phyloP scores from a whole-genome alignment of 2,888 invertebrate species.

The Lithophane socia region DNA sequence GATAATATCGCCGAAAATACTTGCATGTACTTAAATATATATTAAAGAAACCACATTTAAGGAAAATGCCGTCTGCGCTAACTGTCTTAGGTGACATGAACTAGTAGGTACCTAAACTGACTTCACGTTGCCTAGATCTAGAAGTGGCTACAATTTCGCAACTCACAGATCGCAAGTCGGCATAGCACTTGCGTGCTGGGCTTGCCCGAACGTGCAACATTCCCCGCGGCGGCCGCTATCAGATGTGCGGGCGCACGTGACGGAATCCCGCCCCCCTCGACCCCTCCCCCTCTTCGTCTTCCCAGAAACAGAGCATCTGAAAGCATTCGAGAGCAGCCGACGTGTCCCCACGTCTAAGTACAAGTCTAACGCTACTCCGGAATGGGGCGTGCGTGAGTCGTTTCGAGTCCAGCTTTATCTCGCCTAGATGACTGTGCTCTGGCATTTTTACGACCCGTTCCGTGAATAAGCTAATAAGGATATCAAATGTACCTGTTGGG shows the following conservation, averaged over 20 bases:
- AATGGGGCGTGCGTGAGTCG: constrained; percentile 77
- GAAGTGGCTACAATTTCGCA: constrained; percentile 59
- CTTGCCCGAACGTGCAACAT: constrained; percentile 73
- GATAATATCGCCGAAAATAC: constrained; percentile 7
- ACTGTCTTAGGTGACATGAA: constrained; percentile 39
- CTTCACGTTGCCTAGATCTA: constrained; percentile 49
- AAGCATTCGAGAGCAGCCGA: constrained; percentile 69
- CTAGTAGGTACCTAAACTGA: constrained; percentile 35
- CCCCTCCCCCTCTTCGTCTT: constrained; percentile 61
- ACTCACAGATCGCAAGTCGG: constrained; percentile 63
- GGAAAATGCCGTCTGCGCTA: constrained; percentile 8
- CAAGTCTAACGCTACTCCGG: constrained; percentile 70
- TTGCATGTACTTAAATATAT: constrained; percentile 2
- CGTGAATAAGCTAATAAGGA: constrained; percentile 68
- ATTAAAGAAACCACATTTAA: constrained; percentile 25
- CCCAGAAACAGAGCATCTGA: constrained; percentile 68
- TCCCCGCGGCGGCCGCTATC: constrained; percentile 77
- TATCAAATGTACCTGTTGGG: constrained; percentile 63
- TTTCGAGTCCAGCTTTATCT: constrained; percentile 74
- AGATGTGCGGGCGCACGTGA: constrained; percentile 85
- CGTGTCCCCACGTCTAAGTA: constrained; percentile 72
- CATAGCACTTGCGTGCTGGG: constrained; percentile 72
- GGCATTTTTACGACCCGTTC: constrained; percentile 69
- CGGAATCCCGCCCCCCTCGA: constrained; percentile 75
- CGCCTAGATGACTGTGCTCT: constrained; percentile 66